Percentiles rank a stretch among this genome's conserved stretches.
phyloP scores from a whole-genome alignment of 2,888 invertebrate species.

The Ichneumon xanthorius region DNA sequence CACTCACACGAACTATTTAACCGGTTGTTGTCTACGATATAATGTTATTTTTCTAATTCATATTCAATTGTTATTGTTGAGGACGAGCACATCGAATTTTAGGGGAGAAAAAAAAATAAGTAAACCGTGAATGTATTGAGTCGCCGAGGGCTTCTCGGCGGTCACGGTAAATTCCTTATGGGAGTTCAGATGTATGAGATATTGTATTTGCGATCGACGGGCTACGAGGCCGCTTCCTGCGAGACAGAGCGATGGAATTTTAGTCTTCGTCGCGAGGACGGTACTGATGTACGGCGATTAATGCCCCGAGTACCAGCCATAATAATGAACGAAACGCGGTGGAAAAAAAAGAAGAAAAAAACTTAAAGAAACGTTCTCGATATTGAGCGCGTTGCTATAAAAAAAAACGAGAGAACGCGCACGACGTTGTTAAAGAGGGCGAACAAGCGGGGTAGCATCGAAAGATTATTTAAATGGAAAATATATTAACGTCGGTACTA shows the following conservation, averaged over 20 bases:
- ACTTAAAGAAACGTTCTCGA: constrained; percentile 34
- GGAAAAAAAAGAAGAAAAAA: constrained; percentile 1
- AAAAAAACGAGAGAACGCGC: background rate
- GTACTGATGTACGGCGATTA: constrained; percentile 35
- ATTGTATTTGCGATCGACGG: constrained; percentile 41
- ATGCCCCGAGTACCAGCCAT: constrained; percentile 14
- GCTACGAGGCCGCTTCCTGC: background rate
- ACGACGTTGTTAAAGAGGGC: background rate
- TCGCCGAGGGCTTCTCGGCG: constrained; percentile 64
- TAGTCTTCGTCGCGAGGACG: constrained; percentile 63
- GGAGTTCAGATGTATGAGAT: background rate
- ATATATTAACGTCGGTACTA: constrained; percentile 25
- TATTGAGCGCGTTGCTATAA: constrained; percentile 41
- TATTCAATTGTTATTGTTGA: constrained; percentile 85
- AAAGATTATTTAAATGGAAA: constrained; percentile 46
- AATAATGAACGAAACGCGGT: constrained; percentile 11
- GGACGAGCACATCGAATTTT: constrained; percentile 83
- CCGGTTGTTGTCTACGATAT: constrained; percentile 84
- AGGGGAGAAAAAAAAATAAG: constrained; percentile 71
- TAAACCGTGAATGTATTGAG: constrained; percentile 65
- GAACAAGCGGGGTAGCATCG: constrained; percentile 23
- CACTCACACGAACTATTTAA: constrained; percentile 81
- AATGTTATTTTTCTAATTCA: constrained; percentile 85
- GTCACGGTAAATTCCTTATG: constrained; percentile 40
- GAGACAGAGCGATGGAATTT: constrained; percentile 53